Percentiles rank a stretch among this genome's conserved stretches.
Conservation (phyloP, 2,113 vertebrate genomes). For the Nycticryphes semicollaris region DNA sequence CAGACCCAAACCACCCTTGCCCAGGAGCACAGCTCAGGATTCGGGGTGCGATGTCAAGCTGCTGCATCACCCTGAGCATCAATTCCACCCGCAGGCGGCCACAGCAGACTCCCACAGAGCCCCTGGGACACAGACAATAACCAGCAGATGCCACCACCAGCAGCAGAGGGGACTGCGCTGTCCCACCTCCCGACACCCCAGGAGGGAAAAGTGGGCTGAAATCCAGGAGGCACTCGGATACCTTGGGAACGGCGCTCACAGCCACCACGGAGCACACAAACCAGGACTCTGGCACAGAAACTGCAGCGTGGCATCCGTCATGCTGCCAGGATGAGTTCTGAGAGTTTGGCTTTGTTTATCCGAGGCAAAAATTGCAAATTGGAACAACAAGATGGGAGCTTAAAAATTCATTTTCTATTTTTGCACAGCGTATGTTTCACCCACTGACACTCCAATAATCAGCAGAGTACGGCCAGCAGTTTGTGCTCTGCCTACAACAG, state of each 20-base stretch:
- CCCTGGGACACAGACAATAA: accelerated
- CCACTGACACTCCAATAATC: neutral
- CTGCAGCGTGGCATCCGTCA: accelerated
- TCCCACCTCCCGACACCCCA: accelerated
- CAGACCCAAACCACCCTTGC: too few species aligned
- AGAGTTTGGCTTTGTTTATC: neutral
- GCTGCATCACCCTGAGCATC: neutral
- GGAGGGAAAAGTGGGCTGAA: too few species aligned
- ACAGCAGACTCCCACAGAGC: accelerated
- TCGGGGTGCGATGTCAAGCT: accelerated
- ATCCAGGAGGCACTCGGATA: neutral
- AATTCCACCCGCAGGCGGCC: neutral
- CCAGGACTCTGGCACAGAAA: accelerated
- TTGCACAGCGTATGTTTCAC: neutral
- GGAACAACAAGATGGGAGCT: neutral
- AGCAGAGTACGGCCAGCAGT: neutral
- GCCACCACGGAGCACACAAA: neutral
- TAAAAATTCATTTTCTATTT: neutral
- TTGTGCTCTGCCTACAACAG: neutral
- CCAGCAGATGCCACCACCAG: neutral
- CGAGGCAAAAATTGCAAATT: neutral
- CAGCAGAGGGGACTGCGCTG: accelerated
- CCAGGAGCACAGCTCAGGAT: neutral
- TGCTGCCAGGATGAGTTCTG: neutral
- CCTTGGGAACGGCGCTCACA: accelerated